Evolutionary conservation across 2,888 invertebrate species (phyloP).

Genomic region (Urechis unicinctus): DNA sequence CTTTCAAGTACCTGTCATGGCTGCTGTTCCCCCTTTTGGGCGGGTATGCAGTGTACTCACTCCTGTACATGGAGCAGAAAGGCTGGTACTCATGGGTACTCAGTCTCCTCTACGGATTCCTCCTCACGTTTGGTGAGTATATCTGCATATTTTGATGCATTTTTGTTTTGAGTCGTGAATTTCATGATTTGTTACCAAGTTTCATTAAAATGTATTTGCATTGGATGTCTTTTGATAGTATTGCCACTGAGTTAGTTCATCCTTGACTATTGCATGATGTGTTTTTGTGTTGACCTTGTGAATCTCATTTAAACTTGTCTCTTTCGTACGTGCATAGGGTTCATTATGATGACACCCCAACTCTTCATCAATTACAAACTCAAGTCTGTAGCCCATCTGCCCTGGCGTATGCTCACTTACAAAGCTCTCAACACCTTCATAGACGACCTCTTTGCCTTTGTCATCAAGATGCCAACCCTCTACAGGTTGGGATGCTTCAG

Average conservation of each 20-base stretch:
- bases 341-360: slow-evolving; percentile 99
- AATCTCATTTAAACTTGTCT: too few species aligned
- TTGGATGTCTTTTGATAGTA: too few species aligned
- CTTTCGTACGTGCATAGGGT: slow-evolving; percentile 58
- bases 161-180: too few species aligned
- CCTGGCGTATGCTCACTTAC: slow-evolving; percentile 99
- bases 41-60: slow-evolving; percentile 90
- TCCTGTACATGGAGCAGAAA: slow-evolving; percentile 88
- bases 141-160: neutral
- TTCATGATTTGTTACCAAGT: too few species aligned
- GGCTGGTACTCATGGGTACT: slow-evolving; percentile 99
- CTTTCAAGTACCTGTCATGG: slow-evolving; percentile 93
- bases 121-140: slow-evolving; percentile 72
- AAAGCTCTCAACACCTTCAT: slow-evolving; percentile 99
- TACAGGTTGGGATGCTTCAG: slow-evolving; percentile 96
- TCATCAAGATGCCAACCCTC: slow-evolving; percentile 99
- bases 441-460: slow-evolving; percentile 99
- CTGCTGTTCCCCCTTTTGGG: slow-evolving; percentile 85
- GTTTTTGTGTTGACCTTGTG: neutral
- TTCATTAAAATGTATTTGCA: too few species aligned
- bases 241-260: neutral
- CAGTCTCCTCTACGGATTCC: slow-evolving; percentile 93
- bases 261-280: neutral
- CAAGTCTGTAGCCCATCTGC: slow-evolving; percentile 97
- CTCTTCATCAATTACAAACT: slow-evolving; percentile 98